Evolutionary conservation across 2,888 invertebrate genomes (phyloP), one percentile per base, ranked within the genome.

Genomic region (Entomobrya proxima): DNA sequence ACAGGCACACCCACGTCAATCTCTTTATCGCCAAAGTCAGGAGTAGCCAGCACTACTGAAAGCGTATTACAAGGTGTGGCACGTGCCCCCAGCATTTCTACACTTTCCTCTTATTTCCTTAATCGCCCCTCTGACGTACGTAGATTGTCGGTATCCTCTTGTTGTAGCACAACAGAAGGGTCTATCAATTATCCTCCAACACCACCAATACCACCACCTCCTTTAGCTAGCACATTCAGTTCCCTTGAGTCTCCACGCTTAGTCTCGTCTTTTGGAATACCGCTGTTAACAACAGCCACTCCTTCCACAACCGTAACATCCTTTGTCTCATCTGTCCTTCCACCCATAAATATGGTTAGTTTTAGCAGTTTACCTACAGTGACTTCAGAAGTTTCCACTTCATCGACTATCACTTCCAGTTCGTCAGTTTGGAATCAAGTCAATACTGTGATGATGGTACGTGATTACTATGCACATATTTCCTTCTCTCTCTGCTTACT

Each of bases 381-480:
- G 47, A 40, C 82, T 50, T 75, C 76, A 50, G 58, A 83, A 27
- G 77, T 69, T 21, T 44, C 84, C 50, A 72, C 82, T 13, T 72
- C 86, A 64, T 78, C 77, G 37, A 78, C 86, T 80, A 74, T 84
- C 81, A 88, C 81, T 61, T 85, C 83, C 72, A 80, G 67, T 58
- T 55, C 87, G 77, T 83, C 86, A 37, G 74, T 69, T 85, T 89
- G 89, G 89, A 87, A 84, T 85, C 81, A 82, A 80, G 76, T 83
- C 83, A 89, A 87, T 79, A 69, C 88, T 88, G 88, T 86, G 86
- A 88, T 85, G 85, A 87, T 77, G 88, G 88, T 88, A 88, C 61
- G 88, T 88, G 75, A 47, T 76, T 15, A 74, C 27, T 74, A 44
- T 15, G 32, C 35, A 27, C 4, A 52, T 40, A 40, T 27, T 21